These are phyloP conservation scores for Coptodon rendalli DNA, from an alignment of 2,113 vertebrate genomes.

Conservation along the genomic window DNA sequence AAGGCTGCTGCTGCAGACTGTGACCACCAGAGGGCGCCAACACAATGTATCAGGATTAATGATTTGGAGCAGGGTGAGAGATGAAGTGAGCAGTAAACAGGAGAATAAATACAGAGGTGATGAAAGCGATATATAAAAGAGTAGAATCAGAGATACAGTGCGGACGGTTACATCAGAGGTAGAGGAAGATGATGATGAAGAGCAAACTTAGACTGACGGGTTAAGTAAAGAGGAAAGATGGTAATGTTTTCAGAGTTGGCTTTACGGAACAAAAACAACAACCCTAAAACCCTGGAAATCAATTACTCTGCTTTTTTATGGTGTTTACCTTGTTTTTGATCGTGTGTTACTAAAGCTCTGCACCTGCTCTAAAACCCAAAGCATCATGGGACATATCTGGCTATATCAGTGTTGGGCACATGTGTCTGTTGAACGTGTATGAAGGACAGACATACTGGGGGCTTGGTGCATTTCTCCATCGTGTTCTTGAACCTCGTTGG, in stretches of 20 bases:
- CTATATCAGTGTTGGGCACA: neutral
- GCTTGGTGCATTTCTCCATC: neutral
- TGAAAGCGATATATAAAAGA: neutral
- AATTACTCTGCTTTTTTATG: neutral
- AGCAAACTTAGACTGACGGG: neutral
- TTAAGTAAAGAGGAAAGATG: neutral
- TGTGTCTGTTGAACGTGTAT: neutral
- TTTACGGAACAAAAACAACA: neutral
- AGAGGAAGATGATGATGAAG: neutral
- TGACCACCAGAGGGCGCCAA: neutral
- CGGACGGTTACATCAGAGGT: neutral
- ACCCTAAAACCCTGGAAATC: neutral
- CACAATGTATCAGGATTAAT: neutral
- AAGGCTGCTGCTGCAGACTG: neutral
- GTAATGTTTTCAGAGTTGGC: neutral
- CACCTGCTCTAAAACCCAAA: neutral
- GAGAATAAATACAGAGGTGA: neutral
- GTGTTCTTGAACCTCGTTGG: neutral
- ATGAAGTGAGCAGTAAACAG: neutral
- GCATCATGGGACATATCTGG: neutral
- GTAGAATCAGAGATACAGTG: neutral
- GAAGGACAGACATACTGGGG: neutral
- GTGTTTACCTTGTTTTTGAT: neutral
- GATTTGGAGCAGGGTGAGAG: neutral
- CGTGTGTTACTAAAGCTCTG: neutral